Base-by-base conservation (phyloP, 2,113 vertebrate genomes). In the Orientallactaga bullata region DNA sequence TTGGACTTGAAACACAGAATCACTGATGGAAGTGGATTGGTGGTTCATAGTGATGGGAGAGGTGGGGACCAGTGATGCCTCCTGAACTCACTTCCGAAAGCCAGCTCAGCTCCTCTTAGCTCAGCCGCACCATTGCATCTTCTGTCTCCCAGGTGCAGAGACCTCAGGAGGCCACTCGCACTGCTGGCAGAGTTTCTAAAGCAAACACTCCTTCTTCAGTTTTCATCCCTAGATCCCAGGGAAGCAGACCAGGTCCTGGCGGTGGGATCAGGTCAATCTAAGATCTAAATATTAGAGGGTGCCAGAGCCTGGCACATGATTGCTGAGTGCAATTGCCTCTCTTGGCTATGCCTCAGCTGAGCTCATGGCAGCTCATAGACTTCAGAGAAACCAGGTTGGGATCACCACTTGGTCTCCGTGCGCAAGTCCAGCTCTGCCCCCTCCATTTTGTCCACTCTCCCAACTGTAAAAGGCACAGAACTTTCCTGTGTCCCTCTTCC, bases 301-400 rank as follows among this genome's bases (percentile, higher is more conserved):
- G 76, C 39, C 47, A 42, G 58, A 76, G 3, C 3, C 15, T 6
- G 65, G n/a, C 24, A 20, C 47, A 9, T 0, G 72, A 65, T 2
- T 5, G 13, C 4, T 37, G 42, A n/a, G 37, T 15, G 24, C 3
- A 23, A 21, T 2, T 21, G 28, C 8, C 26, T 60, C 7, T 69
- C 37, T 73, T 30, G 7, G 0, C n/a, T 26, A n/a, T 1, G 1
- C 28, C 51, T 55, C 18, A 2, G 68, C 89, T 73, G 42, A 77
- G 80, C 39, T 66, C 21, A 0, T 3, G 0, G 0, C 0, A 7
- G 78, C 3, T 51, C 7, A 2, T 5, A 0, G 16, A 1, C 58
- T 24, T n/a, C n/a, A 87, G 17, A 51, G 32, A 23, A 23, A 26
- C 37, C 1, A 24, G 16, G 9, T 0, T 37, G 23, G 51, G 12